A percentile compares a stretch with the other conserved stretches of the same genome.
phyloP scores from a whole-genome alignment of 2,888 invertebrate genomes.

The Anoplius nigerrimus region DNA sequence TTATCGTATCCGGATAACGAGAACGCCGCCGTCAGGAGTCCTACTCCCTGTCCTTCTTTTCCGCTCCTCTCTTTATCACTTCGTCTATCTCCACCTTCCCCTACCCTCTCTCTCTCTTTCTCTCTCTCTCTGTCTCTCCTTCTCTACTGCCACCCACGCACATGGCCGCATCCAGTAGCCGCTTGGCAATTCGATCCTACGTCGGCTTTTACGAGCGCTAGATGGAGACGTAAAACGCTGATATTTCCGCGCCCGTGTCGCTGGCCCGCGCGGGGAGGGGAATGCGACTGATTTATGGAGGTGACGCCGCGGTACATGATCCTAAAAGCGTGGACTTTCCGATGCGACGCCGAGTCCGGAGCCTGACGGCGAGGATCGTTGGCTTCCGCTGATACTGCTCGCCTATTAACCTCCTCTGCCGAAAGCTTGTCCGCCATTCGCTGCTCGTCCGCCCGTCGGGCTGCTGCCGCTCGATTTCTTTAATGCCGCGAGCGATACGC shows the following conservation, averaged over 20 bases:
- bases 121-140: no score
- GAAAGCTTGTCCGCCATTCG: neutral
- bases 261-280: constrained; percentile 20
- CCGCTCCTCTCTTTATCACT: no score
- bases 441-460: no score
- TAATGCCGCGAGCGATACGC: no score
- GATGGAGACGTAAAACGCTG: constrained; percentile 37
- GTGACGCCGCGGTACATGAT: constrained; percentile 44
- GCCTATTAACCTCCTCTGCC: neutral
- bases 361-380: no score
- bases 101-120: no score
- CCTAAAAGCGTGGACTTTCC: constrained; percentile 51
- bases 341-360: constrained; percentile 23
- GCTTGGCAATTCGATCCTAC: constrained; percentile 20
- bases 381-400: neutral
- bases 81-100: no score
- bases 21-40: constrained; percentile 1
- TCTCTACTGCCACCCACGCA: no score
- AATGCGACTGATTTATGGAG: constrained; percentile 52
- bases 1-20: constrained; percentile 18
- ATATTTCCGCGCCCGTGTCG: constrained; percentile 45
- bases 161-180: neutral
- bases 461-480: no score
- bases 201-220: constrained; percentile 39
- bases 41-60: no score